Percentiles rank a stretch among this genome's conserved stretches.
Conservation (phyloP, 2,113 vertebrate genomes). For the Anthoscopus minutus region DNA sequence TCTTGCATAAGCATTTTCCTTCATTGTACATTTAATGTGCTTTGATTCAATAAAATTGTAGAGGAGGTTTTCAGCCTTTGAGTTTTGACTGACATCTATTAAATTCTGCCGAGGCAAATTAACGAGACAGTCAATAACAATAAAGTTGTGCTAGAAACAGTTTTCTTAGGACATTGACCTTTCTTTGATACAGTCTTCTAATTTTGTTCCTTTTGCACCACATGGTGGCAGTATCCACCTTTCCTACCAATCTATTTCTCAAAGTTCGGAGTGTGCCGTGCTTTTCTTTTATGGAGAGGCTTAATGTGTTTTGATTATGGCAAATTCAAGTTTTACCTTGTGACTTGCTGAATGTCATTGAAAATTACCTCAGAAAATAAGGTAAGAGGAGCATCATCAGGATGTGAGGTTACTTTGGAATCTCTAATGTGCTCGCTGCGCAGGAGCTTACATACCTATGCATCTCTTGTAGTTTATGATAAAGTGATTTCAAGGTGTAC, state of each 20-base stretch:
- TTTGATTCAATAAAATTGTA: not conserved
- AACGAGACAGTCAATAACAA: not conserved
- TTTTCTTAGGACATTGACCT: not conserved
- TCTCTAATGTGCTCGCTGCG: not conserved
- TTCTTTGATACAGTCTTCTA: not conserved
- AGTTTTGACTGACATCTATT: not conserved
- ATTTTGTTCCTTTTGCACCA: not conserved
- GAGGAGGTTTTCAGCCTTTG: not conserved
- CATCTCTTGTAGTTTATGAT: not conserved
- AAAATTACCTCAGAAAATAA: not conserved
- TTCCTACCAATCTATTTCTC: not conserved
- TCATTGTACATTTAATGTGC: not conserved
- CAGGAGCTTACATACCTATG: not conserved
- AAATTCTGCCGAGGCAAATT: not conserved
- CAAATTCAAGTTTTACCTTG: not conserved
- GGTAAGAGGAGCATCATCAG: not conserved
- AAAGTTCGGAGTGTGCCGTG: not conserved
- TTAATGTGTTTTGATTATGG: not conserved
- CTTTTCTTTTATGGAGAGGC: not conserved
- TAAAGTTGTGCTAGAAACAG: not conserved
- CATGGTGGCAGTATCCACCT: conserved; percentile 38
- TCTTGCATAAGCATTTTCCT: not conserved
- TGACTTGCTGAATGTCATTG: not conserved
- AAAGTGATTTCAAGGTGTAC: not conserved
- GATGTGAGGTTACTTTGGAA: not conserved